Conservation (phyloP, 2,113 vertebrate genomes). For the Pandion haliaetus region DNA sequence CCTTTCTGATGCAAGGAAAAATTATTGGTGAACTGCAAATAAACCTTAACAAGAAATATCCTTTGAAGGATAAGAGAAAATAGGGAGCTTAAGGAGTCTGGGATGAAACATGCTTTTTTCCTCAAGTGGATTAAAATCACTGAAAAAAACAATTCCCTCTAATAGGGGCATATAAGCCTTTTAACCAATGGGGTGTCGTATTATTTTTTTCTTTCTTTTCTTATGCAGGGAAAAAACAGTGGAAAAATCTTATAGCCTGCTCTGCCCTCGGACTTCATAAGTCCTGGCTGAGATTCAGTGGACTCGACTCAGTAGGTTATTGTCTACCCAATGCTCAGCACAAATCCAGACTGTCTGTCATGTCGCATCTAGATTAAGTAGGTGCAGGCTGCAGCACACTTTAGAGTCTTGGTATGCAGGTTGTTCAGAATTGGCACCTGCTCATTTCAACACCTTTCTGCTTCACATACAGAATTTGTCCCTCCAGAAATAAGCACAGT, state of each 20-base stretch:
- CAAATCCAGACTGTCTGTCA: background rate
- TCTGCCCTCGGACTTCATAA: background rate
- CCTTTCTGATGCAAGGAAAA: background rate
- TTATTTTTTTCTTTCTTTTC: background rate
- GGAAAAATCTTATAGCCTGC: background rate
- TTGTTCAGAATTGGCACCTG: background rate
- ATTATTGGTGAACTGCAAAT: background rate
- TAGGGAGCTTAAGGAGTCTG: background rate
- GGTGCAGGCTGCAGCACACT: background rate
- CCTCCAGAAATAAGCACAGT: rapidly evolving
- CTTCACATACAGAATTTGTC: background rate
- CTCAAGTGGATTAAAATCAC: background rate
- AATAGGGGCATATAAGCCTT: background rate
- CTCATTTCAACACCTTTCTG: background rate
- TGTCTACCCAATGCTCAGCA: background rate
- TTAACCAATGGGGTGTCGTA: background rate
- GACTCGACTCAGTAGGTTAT: background rate
- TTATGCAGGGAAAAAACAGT: background rate
- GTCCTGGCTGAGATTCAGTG: background rate
- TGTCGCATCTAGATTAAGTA: background rate
- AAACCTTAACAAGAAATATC: background rate
- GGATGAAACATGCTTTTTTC: background rate
- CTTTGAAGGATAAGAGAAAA: background rate
- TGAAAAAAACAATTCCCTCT: background rate
- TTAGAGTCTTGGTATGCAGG: background rate